phyloP scores from a whole-genome alignment of 2,113 vertebrate genomes.

The Bufo gargarizans region DNA sequence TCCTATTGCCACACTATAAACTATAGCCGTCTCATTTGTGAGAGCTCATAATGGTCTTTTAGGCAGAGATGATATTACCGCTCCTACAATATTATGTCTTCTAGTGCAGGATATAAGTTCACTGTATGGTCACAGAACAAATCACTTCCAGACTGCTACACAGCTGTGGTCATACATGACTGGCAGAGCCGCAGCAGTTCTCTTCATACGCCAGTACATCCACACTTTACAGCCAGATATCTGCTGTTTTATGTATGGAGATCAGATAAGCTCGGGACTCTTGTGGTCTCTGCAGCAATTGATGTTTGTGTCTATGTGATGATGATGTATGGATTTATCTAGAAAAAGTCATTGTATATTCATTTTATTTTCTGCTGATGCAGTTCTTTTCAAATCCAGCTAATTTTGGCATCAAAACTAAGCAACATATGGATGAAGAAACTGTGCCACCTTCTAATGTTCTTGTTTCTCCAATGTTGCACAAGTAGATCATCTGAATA shows the following conservation, averaged over 20 bases:
- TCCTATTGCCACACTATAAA: not conserved
- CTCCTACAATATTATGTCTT: conserved; percentile 2
- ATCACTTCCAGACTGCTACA: conserved; percentile 19
- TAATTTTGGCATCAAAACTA: not conserved
- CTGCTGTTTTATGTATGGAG: not conserved
- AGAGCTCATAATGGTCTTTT: conserved; percentile 16
- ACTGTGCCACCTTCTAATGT: not conserved
- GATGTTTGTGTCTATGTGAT: not conserved
- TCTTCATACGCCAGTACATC: not conserved
- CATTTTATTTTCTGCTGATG: not conserved
- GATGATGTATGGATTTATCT: not conserved
- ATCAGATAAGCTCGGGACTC: not conserved
- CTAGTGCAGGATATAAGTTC: conserved; percentile 21
- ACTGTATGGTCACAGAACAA: conserved; percentile 30
- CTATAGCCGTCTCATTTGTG: conserved; percentile 16
- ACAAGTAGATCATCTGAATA: not conserved
- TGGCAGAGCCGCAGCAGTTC: not conserved
- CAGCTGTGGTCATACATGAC: conserved; percentile 9
- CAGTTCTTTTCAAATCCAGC: not conserved
- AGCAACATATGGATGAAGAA: not conserved
- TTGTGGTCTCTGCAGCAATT: not conserved
- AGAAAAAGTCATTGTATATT: not conserved
- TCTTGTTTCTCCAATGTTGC: not conserved
- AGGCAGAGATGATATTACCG: not conserved
- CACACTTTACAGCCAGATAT: not conserved